Base-by-base conservation (phyloP, 1,140 invertebrate species). In the Pectinophora gossypiella region DNA sequence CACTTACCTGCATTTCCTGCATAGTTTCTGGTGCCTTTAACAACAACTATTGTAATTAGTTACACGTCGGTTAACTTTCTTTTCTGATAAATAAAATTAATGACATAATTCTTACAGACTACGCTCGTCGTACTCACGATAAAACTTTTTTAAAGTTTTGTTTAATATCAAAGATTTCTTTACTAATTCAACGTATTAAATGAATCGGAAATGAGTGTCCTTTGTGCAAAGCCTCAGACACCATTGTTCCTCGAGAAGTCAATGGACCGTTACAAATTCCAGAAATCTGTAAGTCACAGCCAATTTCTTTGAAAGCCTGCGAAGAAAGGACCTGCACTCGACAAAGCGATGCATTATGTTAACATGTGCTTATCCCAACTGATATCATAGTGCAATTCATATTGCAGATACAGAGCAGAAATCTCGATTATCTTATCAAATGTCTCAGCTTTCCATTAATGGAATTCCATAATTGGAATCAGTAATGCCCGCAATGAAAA, bases 1-100 rank as follows among this genome's bases (percentile, higher is more conserved):
- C 44, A 57, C 51, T 52, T 60, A 55, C 52, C 49, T 45, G 54
- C 53, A 54, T 64, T 70, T 70, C 70, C 67, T 73, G 67, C 54
- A 55, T 49, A 49, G 48, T 59, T 49, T 50, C 51, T 56, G 20
- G 36, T 56, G 36, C 10, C 7, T 40, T 2, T 15, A 40, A 40
- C 36, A 40, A 12, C 7, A 15, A 7, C 36, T 40, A 15, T 2
- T 40, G 36, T 40, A 40, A 40, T 40, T 40, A 40, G 36, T 40
- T 13, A 40, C 36, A 40, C 36, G 38, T 35, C 19, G 51, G 53
- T 53, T 57, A 58, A 64, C 53, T 61, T 63, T 60, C 57, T 60
- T 60, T 56, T 59, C 32, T 48, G 51, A 40, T 40, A 40, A 15
- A 10, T 40, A 13, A 40, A 40, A 40, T 40, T 40, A 15, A 40